Evolutionary conservation across 2,113 vertebrate species (phyloP).

Genomic region (Alexandromys fortis): DNA sequence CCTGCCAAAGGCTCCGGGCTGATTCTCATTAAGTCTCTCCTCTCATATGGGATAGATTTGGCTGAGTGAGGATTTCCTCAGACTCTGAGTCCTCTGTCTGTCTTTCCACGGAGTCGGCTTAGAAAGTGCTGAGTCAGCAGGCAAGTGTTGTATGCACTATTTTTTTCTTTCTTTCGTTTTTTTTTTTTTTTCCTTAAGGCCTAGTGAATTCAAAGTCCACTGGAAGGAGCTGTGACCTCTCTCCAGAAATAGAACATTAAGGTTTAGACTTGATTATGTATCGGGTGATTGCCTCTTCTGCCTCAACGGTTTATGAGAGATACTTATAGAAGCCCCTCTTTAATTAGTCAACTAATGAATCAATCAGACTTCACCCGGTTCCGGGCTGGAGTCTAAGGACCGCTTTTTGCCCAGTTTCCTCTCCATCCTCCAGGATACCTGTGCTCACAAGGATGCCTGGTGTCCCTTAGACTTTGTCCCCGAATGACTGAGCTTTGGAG

Average conservation of each 20-base stretch:
- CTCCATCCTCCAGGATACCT: background rate
- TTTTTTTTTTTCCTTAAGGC: constrained; percentile 47
- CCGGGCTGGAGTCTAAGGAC: background rate
- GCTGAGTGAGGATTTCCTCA: constrained; percentile 69
- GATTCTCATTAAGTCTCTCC: constrained; percentile 78
- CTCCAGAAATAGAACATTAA: constrained; percentile 46
- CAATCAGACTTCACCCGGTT: constrained; percentile 51
- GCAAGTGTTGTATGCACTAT: background rate
- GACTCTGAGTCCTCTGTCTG: constrained; percentile 44
- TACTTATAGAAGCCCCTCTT: constrained; percentile 73
- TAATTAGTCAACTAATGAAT: constrained; percentile 53
- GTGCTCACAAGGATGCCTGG: background rate
- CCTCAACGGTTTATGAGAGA: constrained; percentile 55
- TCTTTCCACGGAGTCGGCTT: constrained; percentile 59
- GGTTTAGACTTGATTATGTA: constrained; percentile 73
- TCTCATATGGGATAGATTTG: constrained; percentile 82
- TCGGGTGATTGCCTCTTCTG: constrained; percentile 72
- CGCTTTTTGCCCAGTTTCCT: background rate
- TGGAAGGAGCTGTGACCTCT: constrained; percentile 64
- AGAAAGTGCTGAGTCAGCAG: constrained; percentile 81
- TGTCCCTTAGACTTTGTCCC: constrained; percentile 32
- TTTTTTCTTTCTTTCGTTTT: background rate
- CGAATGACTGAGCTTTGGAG: constrained; percentile 47
- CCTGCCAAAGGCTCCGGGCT: constrained; percentile 50
- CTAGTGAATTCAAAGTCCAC: constrained; percentile 35